Evolutionary conservation across 2,113 vertebrate species (phyloP).

Genomic region (Australoheros scitulus): DNA sequence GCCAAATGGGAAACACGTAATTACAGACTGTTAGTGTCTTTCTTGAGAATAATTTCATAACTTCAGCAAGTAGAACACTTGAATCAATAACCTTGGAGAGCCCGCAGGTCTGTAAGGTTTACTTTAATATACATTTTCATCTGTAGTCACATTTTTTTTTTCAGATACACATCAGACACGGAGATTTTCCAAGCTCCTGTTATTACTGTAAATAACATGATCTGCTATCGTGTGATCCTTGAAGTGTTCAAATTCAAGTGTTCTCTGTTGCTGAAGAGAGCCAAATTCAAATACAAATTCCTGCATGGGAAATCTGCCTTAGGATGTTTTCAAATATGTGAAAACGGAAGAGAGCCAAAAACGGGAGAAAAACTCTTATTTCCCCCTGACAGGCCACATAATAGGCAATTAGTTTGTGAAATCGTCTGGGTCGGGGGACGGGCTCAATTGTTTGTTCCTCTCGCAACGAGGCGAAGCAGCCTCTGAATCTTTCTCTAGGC

Average conservation of each 20-base stretch:
- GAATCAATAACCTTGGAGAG: neutral
- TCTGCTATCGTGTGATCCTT: neutral
- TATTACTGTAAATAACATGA: neutral
- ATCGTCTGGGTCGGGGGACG: conserved; percentile 22
- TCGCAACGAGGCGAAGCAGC: conserved; percentile 44
- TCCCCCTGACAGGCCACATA: conserved; percentile 43
- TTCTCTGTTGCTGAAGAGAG: neutral
- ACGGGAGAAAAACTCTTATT: conserved; percentile 30
- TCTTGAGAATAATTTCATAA: neutral
- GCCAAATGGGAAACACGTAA: neutral
- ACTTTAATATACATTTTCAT: neutral
- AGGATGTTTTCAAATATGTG: conserved; percentile 34
- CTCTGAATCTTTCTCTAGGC: conserved; percentile 45
- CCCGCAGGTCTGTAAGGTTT: neutral
- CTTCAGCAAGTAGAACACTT: neutral
- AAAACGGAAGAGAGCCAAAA: conserved; percentile 16
- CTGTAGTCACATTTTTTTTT: neutral
- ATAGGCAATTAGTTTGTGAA: conserved; percentile 67
- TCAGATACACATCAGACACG: neutral
- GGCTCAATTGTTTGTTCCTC: conserved; percentile 56
- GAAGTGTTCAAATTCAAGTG: conserved; percentile 16
- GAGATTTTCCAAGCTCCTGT: neutral
- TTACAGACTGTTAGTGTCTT: neutral
- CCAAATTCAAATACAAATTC: conserved; percentile 18
- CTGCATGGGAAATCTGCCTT: conserved; percentile 1